A percentile compares a stretch with the other conserved stretches of the same genome.
These are phyloP conservation scores for Acleris laterana DNA, from an alignment of 2,888 invertebrate genomes.

Conservation along the genomic window DNA sequence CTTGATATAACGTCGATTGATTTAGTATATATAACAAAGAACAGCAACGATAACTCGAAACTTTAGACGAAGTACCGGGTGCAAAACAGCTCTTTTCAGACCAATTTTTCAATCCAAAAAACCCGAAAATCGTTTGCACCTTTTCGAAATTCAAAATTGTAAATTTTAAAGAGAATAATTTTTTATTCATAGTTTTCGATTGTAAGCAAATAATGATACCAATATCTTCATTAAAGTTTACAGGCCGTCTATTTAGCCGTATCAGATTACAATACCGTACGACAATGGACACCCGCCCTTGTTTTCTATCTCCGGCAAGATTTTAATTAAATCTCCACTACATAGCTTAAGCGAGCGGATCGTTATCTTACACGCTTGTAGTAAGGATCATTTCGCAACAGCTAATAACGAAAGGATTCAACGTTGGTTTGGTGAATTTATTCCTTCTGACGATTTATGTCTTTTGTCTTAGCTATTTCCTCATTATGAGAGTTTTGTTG, in stretches of 20 bases:
- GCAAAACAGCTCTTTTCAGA: too few relatives aligned
- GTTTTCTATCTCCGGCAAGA: constrained; percentile 32
- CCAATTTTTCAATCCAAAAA: too few relatives aligned
- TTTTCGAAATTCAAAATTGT: too few relatives aligned
- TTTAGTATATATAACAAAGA: too few relatives aligned
- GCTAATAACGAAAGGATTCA: constrained; percentile 29
- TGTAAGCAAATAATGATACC: too few relatives aligned
- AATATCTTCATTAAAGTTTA: not conserved
- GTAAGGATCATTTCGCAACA: not conserved
- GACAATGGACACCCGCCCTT: constrained; percentile 26
- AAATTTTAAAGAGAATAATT: too few relatives aligned
- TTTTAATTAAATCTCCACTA: constrained; percentile 35
- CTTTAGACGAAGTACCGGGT: too few relatives aligned
- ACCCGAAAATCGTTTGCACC: too few relatives aligned
- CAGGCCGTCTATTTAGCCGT: constrained; percentile 12
- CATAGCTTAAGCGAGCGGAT: constrained; percentile 7
- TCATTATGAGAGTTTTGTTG: constrained; percentile 27
- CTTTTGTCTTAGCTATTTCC: constrained; percentile 30
- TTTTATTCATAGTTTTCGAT: too few relatives aligned
- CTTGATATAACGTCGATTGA: too few relatives aligned
- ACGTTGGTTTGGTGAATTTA: constrained; percentile 30
- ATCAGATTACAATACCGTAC: constrained; percentile 27
- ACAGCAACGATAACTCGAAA: too few relatives aligned
- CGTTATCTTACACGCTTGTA: not conserved
- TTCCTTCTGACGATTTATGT: constrained; percentile 34